Conservation (phyloP, 2,113 vertebrate species). For the Mixornis gularis region DNA sequence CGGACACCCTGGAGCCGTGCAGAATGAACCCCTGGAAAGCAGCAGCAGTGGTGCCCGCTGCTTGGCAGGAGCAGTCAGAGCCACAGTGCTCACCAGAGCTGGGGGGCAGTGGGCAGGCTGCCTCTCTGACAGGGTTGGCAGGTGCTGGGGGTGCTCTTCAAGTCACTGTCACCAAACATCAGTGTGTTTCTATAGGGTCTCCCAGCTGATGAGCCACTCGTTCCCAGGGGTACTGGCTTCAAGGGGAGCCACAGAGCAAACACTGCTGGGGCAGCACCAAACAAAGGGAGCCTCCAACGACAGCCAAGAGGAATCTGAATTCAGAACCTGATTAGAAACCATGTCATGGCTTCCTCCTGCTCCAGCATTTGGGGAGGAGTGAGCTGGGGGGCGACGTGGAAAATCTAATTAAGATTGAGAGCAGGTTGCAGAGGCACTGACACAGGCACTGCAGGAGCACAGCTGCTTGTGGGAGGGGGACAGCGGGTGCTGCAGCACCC, state of each 20-base stretch:
- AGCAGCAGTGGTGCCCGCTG: neutral
- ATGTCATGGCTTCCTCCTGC: slow-evolving; percentile 39
- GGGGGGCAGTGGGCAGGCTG: rapidly evolving
- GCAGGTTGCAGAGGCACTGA: neutral
- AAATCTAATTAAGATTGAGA: slow-evolving; percentile 18
- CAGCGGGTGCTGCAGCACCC: rapidly evolving
- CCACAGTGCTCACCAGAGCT: rapidly evolving
- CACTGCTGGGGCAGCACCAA: neutral
- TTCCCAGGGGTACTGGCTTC: rapidly evolving
- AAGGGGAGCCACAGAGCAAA: neutral
- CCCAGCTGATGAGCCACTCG: rapidly evolving
- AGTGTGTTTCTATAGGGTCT: neutral
- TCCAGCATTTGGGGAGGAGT: slow-evolving; percentile 40
- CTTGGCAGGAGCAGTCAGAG: neutral
- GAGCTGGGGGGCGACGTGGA: neutral
- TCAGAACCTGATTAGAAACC: slow-evolving; percentile 45
- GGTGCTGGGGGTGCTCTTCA: neutral
- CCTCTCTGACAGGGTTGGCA: neutral
- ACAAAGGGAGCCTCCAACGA: neutral
- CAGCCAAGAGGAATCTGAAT: neutral
- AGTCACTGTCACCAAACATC: neutral
- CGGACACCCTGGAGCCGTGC: rapidly evolving
- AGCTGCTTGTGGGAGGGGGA: neutral
- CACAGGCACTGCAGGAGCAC: neutral
- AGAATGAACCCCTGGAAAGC: neutral